Percentiles rank a stretch among this genome's conserved stretches.
These are phyloP conservation scores for Pionites leucogaster DNA, from an alignment of 2,113 vertebrate genomes.

Conservation along the genomic window DNA sequence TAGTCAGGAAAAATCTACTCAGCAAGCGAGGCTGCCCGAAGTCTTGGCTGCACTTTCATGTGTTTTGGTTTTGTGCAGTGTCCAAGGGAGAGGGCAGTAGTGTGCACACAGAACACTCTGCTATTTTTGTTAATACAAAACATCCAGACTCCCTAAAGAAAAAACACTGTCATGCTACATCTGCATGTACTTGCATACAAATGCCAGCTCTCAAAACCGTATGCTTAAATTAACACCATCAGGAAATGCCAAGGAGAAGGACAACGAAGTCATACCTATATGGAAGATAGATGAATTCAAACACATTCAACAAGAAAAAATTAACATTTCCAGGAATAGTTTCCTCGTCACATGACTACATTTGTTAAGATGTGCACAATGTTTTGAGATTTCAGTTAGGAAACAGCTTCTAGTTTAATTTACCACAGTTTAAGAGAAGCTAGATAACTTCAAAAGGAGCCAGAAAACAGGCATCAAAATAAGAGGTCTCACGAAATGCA, in stretches of 20 bases:
- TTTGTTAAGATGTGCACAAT: neutral
- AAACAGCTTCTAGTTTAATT: neutral
- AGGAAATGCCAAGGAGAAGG: neutral
- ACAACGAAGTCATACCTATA: neutral
- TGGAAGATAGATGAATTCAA: neutral
- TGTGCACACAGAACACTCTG: neutral
- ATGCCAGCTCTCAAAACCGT: neutral
- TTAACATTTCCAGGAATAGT: neutral
- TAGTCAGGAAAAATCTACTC: neutral
- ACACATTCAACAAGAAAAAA: neutral
- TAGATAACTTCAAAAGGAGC: neutral
- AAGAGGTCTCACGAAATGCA: neutral
- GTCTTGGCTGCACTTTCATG: neutral
- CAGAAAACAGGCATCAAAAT: neutral
- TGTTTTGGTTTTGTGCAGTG: rapidly evolving
- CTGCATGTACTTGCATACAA: neutral
- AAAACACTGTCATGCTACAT: neutral
- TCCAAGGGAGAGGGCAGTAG: neutral
- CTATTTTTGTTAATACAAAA: neutral
- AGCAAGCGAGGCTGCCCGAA: neutral
- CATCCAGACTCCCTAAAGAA: neutral
- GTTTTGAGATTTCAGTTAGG: neutral
- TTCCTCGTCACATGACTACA: neutral
- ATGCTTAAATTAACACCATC: neutral
- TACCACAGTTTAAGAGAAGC: neutral